phyloP scores from a whole-genome alignment of 1,140 invertebrate species.

The Drosophila bocki region DNA sequence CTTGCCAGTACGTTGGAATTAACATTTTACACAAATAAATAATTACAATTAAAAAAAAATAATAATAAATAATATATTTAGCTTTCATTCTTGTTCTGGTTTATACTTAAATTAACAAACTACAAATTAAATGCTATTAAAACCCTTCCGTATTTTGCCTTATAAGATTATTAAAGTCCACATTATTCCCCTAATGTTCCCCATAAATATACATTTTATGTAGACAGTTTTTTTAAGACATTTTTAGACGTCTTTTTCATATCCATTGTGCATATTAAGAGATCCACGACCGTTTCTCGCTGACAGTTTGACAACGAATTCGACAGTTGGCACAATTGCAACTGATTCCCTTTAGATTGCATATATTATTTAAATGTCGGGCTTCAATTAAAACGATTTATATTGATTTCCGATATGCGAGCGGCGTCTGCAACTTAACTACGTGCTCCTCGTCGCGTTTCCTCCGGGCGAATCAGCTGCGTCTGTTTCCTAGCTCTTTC shows the following conservation, averaged over 20 bases:
- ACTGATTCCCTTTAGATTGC: conserved; percentile 34
- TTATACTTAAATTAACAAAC: not conserved
- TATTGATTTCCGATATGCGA: conserved; percentile 74
- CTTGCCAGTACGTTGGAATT: too few species aligned
- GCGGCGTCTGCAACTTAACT: conserved; percentile 34
- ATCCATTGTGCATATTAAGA: conserved; percentile 26
- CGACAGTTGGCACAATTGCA: conserved; percentile 46
- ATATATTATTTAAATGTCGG: conserved; percentile 28
- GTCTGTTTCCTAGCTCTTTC: conserved; percentile 10
- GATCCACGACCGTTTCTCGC: not conserved
- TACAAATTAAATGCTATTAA: not conserved
- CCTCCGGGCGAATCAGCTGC: conserved; percentile 22
- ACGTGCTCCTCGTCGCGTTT: conserved; percentile 70
- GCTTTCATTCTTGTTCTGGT: too few species aligned
- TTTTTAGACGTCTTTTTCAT: not conserved
- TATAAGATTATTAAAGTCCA: not conserved
- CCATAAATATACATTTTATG: not conserved
- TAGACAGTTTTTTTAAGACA: not conserved
- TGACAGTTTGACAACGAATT: conserved; percentile 43
- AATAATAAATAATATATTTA: too few species aligned
- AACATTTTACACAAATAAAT: too few species aligned
- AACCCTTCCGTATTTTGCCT: not conserved
- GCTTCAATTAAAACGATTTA: conserved; percentile 43
- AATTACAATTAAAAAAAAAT: too few species aligned
- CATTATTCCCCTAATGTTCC: not conserved